These are phyloP conservation scores for Ectropis grisescens DNA, from an alignment of 1,140 invertebrate species.

Conservation along the genomic window DNA sequence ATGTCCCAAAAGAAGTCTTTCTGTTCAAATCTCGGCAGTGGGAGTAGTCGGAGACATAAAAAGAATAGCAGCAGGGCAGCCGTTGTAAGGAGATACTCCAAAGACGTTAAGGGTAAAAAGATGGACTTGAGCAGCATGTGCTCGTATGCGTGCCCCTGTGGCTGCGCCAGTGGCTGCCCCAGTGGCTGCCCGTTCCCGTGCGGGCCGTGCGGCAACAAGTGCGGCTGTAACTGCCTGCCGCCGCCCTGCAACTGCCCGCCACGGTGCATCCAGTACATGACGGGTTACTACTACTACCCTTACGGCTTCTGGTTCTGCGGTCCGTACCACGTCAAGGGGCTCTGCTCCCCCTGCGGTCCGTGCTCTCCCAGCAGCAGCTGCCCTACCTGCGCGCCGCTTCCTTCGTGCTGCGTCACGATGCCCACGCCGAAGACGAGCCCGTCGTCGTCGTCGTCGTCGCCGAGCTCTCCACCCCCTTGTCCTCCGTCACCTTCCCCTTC, in stretches of 20 bases:
- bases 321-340: conserved; percentile 39
- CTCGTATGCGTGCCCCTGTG: too few relatives aligned
- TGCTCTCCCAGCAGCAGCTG: conserved; percentile 11
- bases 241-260: conserved; percentile 42
- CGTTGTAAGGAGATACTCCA: too few relatives aligned
- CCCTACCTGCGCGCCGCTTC: conserved; percentile 7
- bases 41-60: too few relatives aligned
- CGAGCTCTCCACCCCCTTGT: conserved; percentile 2
- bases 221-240: conserved; percentile 33
- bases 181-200: conserved; percentile 29
- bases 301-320: conserved; percentile 58
- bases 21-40: too few relatives aligned
- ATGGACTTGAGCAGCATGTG: too few relatives aligned
- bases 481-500: neutral
- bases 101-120: too few relatives aligned
- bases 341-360: conserved; percentile 20
- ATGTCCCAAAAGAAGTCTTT: too few relatives aligned
- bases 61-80: too few relatives aligned
- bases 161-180: conserved; percentile 6
- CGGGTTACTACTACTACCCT: conserved; percentile 57
- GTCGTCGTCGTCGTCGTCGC: neutral
- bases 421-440: conserved; percentile 8
- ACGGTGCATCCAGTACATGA: conserved; percentile 53
- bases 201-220: conserved; percentile 23
- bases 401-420: conserved; percentile 2